Evolutionary conservation across 2,113 vertebrate species (phyloP).

Genomic region (Empidonax traillii): DNA sequence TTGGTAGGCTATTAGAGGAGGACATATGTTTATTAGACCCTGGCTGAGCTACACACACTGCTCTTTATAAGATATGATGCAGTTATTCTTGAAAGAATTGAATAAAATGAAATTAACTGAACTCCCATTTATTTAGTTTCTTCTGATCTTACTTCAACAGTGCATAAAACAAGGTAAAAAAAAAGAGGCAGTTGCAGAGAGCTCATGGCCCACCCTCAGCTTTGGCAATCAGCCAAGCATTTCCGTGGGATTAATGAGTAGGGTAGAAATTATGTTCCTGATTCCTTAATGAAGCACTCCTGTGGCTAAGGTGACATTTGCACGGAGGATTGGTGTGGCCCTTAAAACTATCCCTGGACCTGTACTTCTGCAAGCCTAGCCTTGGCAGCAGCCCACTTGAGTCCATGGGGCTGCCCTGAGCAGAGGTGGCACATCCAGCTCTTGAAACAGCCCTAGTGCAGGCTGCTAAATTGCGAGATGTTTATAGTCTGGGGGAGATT

Average conservation of each 20-base stretch:
- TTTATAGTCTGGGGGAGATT: neutral
- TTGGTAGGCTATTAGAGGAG: neutral
- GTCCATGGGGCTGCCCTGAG: neutral
- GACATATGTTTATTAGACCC: neutral
- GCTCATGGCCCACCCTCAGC: neutral
- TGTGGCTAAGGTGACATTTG: neutral
- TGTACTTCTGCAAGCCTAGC: neutral
- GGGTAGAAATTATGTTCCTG: neutral
- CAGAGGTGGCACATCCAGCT: neutral
- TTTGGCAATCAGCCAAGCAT: neutral
- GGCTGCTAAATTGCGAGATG: neutral
- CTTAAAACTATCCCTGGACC: neutral
- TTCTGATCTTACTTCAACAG: neutral
- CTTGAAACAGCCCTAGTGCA: neutral
- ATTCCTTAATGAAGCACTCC: neutral
- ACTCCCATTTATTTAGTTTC: slow-evolving; percentile 20
- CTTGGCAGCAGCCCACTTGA: neutral
- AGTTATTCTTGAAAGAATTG: neutral
- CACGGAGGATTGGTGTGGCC: rapidly evolving
- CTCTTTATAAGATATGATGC: neutral
- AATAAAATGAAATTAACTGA: slow-evolving; percentile 2
- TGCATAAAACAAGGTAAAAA: neutral
- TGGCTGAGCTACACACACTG: neutral
- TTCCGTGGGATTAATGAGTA: neutral
- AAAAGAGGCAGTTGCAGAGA: neutral